These are phyloP conservation scores for Julus scandinavius DNA, from an alignment of 2,888 invertebrate species.

Conservation along the genomic window DNA sequence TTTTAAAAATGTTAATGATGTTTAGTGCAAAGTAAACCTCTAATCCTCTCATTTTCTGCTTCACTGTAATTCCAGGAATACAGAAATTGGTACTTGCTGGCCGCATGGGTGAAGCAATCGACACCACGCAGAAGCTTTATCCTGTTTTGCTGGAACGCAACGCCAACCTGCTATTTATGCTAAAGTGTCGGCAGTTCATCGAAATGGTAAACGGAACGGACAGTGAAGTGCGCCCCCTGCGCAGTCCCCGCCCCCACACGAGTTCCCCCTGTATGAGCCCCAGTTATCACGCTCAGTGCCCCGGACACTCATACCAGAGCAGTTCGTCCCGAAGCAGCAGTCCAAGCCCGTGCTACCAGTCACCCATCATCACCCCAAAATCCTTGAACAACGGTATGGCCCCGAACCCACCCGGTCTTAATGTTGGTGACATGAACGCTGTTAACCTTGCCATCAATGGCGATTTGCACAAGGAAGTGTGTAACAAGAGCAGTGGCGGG, in stretches of 20 bases:
- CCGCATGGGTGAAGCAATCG: conserved; percentile 95
- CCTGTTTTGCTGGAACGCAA: conserved; percentile 93
- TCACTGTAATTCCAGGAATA: conserved; percentile 76
- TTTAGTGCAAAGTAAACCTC: no score
- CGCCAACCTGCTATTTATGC: conserved; percentile 90
- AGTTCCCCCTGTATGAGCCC: conserved; percentile 66
- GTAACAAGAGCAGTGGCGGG: conserved; percentile 59
- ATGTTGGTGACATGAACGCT: conserved; percentile 71
- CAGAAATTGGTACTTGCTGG: conserved; percentile 91
- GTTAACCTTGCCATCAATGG: conserved; percentile 70
- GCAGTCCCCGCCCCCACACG: conserved; percentile 64
- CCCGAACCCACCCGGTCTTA: conserved; percentile 56
- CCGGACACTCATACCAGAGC: conserved; percentile 52
- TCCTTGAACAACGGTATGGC: conserved; percentile 14
- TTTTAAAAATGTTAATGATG: no score
- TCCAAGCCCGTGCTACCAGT: conserved; percentile 36
- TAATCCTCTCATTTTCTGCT: conserved; percentile 59
- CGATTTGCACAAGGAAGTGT: conserved; percentile 64
- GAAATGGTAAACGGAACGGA: conserved; percentile 94
- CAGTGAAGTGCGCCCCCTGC: conserved; percentile 72
- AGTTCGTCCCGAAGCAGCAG: conserved; percentile 53
- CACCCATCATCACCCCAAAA: conserved; percentile 44
- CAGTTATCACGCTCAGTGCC: conserved; percentile 61
- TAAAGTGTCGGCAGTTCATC: conserved; percentile 98
- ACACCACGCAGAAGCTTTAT: conserved; percentile 86